A percentile compares a stretch with the other conserved stretches of the same genome.
These are phyloP conservation scores for Pterocles orientalis DNA, from an alignment of 2,113 vertebrate species.

Conservation along the genomic window DNA sequence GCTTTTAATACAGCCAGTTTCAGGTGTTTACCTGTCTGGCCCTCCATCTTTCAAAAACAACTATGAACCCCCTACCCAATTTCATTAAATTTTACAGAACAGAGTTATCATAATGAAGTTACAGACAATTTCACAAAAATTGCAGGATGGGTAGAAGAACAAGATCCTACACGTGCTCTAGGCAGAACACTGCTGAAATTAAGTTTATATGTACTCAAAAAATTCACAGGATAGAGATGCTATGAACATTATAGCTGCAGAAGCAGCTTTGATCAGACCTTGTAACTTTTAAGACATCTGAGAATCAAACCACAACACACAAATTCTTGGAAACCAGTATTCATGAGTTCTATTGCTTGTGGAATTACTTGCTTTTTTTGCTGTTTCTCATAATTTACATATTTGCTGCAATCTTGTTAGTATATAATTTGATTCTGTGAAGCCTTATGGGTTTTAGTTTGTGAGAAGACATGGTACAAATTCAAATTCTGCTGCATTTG, in stretches of 20 bases:
- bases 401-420: background rate
- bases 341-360: background rate
- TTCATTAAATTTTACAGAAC: background rate
- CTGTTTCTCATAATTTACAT: background rate
- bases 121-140: background rate
- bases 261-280: conserved; percentile 16
- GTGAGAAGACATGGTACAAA: background rate
- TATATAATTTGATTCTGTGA: background rate
- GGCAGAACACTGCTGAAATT: background rate
- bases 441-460: background rate
- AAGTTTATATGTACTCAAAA: background rate
- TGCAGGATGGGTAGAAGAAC: background rate
- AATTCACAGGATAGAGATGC: background rate
- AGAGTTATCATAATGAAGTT: background rate
- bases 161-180: background rate
- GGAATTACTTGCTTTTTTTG: background rate
- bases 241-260: background rate
- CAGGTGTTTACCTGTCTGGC: background rate
- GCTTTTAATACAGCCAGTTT: background rate
- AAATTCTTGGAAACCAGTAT: background rate
- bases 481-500: conserved; percentile 8
- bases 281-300: background rate
- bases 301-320: conserved; percentile 23
- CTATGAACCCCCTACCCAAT: background rate
- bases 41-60: background rate